Evolutionary conservation across 2,888 invertebrate species (phyloP).

Genomic region (Choristoneura rosaceana): DNA sequence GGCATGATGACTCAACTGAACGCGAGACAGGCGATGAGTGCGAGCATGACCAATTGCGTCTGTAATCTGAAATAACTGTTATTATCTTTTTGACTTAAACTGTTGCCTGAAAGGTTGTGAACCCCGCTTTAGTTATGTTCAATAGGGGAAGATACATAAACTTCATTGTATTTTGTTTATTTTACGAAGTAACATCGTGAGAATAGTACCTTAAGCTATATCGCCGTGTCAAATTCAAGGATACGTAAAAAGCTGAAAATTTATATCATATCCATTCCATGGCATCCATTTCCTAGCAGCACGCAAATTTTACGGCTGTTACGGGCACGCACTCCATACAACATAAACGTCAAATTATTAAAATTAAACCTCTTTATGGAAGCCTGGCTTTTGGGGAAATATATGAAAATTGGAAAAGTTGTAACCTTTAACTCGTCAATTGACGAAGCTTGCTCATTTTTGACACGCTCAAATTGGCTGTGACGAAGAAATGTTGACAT

Average conservation of each 20-base stretch:
- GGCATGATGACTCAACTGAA: slow-evolving; percentile 21
- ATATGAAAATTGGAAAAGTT: slow-evolving; percentile 71
- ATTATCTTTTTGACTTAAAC: background rate
- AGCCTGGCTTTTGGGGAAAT: slow-evolving; percentile 62
- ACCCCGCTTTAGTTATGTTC: background rate
- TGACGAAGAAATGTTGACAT: background rate
- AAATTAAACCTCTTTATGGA: slow-evolving; percentile 69
- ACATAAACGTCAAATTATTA: slow-evolving; percentile 72
- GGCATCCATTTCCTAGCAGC: slow-evolving; percentile 69
- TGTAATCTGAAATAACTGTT: background rate
- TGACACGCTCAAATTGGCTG: slow-evolving; percentile 2
- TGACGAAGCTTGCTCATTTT: slow-evolving; percentile 31
- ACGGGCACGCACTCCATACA: slow-evolving; percentile 71
- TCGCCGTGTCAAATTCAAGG: slow-evolving; percentile 66
- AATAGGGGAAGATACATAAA: background rate
- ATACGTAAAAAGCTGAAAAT: slow-evolving; percentile 72
- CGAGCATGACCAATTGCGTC: background rate
- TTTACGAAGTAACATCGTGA: slow-evolving; percentile 2
- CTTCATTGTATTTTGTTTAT: background rate
- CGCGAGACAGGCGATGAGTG: slow-evolving; percentile 4
- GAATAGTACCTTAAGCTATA: slow-evolving; percentile 60
- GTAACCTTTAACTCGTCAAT: slow-evolving; percentile 51
- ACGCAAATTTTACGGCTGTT: slow-evolving; percentile 73
- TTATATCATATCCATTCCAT: slow-evolving; percentile 70
- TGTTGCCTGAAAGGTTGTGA: background rate